These are phyloP conservation scores for Gymnogyps californianus DNA, from an alignment of 2,113 vertebrate species.

Conservation along the genomic window DNA sequence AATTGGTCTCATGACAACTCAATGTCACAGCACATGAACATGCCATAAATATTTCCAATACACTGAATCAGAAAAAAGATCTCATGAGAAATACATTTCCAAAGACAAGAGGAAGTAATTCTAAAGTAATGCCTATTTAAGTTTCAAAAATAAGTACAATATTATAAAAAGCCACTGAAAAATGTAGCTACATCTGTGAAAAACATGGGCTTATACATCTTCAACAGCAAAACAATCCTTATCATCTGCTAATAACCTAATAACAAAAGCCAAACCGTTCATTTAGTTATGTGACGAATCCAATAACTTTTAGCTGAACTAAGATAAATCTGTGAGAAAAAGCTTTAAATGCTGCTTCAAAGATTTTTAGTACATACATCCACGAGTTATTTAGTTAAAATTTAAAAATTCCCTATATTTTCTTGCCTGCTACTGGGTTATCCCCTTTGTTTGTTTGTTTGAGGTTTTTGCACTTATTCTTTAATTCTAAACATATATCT, in stretches of 20 bases:
- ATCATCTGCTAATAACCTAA: neutral
- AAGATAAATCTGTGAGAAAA: neutral
- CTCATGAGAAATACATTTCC: neutral
- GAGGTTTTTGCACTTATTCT: neutral
- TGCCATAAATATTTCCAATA: neutral
- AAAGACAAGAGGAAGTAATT: neutral
- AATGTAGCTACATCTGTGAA: neutral
- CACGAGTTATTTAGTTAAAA: neutral
- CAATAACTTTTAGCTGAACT: neutral
- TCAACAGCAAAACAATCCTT: neutral
- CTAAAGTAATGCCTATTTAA: neutral
- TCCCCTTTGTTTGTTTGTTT: neutral
- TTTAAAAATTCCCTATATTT: neutral
- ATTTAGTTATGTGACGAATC: neutral
- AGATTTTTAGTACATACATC: neutral
- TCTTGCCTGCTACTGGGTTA: neutral
- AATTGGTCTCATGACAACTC: neutral
- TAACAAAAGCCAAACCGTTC: neutral
- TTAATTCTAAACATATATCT: neutral
- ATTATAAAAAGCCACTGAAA: neutral
- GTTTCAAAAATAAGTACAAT: neutral
- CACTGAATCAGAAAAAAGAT: neutral
- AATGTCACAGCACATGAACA: neutral
- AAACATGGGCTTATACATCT: accelerated
- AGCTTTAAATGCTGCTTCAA: neutral